These are phyloP conservation scores for Phylloscopus trochiloides DNA, from an alignment of 2,113 vertebrate genomes.

Conservation along the genomic window DNA sequence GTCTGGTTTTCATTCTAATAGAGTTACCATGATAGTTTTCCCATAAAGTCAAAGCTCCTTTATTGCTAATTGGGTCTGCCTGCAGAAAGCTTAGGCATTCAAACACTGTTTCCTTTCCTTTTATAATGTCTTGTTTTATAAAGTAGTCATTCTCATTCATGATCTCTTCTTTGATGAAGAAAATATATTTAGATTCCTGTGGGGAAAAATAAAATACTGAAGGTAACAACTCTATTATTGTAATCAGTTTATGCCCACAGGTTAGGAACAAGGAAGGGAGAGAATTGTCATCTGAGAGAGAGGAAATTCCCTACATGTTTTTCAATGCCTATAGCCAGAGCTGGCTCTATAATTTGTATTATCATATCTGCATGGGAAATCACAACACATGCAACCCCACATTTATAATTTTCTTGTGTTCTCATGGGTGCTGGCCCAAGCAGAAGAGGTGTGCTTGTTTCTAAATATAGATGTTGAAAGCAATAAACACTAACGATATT, in stretches of 20 bases:
- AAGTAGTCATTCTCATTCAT: background rate
- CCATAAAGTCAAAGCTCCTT: slow-evolving; percentile 24
- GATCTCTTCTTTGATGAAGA: slow-evolving; percentile 2
- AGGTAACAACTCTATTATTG: background rate
- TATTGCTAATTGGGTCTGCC: slow-evolving; percentile 6
- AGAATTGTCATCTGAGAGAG: background rate
- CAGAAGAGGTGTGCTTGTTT: background rate
- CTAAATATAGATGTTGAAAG: background rate
- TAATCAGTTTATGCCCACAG: background rate
- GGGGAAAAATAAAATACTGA: background rate
- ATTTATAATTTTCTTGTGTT: background rate
- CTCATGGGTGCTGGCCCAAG: background rate
- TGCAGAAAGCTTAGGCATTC: background rate
- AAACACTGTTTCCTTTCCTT: background rate
- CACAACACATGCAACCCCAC: background rate
- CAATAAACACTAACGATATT: background rate
- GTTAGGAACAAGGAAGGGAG: background rate
- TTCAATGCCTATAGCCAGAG: background rate
- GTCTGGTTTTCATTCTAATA: slow-evolving; percentile 6
- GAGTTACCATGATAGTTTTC: background rate
- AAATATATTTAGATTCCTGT: background rate
- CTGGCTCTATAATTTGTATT: background rate
- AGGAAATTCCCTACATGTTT: background rate
- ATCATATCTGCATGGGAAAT: background rate
- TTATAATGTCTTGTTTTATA: background rate